A percentile compares a stretch with the other conserved stretches of the same genome.
phyloP scores from a whole-genome alignment of 92 coral and sea anemone species.

The Paragorgia papillata region DNA sequence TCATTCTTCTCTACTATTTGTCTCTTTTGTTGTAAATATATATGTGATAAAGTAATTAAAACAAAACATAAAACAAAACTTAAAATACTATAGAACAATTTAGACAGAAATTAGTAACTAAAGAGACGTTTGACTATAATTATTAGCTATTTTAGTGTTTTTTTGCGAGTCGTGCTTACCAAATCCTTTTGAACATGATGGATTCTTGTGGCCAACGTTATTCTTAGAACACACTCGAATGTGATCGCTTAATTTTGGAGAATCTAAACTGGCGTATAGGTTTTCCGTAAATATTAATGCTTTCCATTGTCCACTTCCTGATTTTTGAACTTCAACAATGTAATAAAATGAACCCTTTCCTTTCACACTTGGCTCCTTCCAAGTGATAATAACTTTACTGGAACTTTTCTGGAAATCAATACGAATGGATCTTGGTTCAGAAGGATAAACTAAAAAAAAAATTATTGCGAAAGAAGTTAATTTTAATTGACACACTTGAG shows the following conservation, averaged over 20 bases:
- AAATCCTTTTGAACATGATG: not conserved
- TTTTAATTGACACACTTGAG: too few relatives aligned
- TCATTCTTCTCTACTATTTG: too few relatives aligned
- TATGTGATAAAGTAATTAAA: not conserved
- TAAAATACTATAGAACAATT: not conserved
- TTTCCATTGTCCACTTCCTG: not conserved
- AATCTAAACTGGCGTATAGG: not conserved
- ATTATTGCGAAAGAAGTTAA: too few relatives aligned
- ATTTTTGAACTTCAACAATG: not conserved
- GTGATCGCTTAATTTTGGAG: not conserved
- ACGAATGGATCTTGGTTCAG: not conserved
- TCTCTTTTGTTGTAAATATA: too few relatives aligned
- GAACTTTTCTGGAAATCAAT: not conserved
- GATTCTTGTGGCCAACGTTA: not conserved
- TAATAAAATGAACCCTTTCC: not conserved
- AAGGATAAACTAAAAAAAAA: not conserved
- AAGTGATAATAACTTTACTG: not conserved
- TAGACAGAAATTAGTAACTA: too few relatives aligned
- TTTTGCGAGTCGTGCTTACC: too few relatives aligned
- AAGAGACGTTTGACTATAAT: too few relatives aligned
- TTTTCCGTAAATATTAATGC: not conserved
- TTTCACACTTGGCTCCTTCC: not conserved
- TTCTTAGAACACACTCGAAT: constrained; percentile 2
- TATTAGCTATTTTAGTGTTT: too few relatives aligned
- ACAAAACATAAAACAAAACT: not conserved